Conservation (phyloP, 2,113 vertebrate species). For the Cyphomyrus plagiostoma region DNA sequence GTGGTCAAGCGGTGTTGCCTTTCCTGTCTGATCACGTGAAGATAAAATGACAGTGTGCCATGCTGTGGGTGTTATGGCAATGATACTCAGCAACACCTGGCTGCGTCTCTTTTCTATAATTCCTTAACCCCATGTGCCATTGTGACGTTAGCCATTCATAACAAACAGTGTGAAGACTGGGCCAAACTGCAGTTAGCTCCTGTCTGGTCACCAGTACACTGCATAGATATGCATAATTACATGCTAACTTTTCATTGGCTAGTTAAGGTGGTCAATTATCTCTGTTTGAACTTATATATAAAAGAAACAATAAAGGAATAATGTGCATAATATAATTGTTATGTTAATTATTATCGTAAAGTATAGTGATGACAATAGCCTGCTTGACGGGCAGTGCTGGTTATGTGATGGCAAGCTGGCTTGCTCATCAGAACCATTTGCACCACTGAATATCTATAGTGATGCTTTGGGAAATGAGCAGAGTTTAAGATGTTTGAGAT, state of each 20-base stretch:
- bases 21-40: neutral
- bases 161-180: neutral
- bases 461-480: neutral
- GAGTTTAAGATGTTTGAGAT: slow-evolving; percentile 9
- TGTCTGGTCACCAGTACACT: neutral
- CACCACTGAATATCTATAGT: neutral
- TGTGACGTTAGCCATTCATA: neutral
- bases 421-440: neutral
- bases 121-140: neutral
- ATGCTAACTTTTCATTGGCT: neutral
- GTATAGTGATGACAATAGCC: neutral
- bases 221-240: neutral
- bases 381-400: neutral
- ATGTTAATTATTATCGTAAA: neutral
- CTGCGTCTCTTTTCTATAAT: neutral
- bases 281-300: neutral
- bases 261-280: neutral
- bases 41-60: neutral
- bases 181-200: neutral
- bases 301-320: neutral
- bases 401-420: neutral
- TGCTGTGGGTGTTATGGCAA: neutral
- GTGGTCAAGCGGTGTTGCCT: neutral
- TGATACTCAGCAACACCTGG: neutral
- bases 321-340: neutral